phyloP scores from a whole-genome alignment of 1,140 invertebrate species.

The Akabosia matsudoensis region DNA sequence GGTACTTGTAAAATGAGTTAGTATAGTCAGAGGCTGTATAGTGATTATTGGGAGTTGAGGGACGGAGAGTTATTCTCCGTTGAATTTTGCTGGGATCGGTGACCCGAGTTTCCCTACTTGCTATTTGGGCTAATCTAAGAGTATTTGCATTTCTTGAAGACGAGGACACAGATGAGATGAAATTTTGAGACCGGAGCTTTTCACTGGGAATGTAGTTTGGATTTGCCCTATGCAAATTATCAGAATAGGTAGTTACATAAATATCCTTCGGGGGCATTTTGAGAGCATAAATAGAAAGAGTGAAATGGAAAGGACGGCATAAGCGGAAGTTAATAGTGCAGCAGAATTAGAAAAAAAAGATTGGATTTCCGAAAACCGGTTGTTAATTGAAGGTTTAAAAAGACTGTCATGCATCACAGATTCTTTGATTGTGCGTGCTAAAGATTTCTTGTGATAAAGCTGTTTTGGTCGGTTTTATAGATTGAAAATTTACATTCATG shows the following conservation, averaged over 20 bases:
- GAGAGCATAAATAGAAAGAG: slow-evolving; percentile 9
- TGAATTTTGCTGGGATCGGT: slow-evolving; percentile 31
- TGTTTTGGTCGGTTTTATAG: not conserved
- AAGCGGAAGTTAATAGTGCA: not conserved
- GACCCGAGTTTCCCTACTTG: not conserved
- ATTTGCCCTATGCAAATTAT: not conserved
- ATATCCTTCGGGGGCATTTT: not conserved
- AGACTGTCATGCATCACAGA: not conserved
- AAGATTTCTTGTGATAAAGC: not conserved
- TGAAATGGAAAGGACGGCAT: slow-evolving; percentile 15
- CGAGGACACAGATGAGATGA: slow-evolving; percentile 9
- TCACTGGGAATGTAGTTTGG: slow-evolving; percentile 16
- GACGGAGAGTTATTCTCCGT: slow-evolving; percentile 30
- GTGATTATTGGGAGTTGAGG: slow-evolving; percentile 7
- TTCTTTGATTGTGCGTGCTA: not conserved
- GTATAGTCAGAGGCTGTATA: slow-evolving; percentile 27
- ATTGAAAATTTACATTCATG: not conserved
- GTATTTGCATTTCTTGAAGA: slow-evolving; percentile 9
- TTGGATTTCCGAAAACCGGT: not conserved
- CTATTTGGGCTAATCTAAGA: slow-evolving; percentile 15
- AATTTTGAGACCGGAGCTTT: slow-evolving; percentile 28
- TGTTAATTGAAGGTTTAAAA: not conserved
- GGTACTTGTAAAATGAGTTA: slow-evolving; percentile 36
- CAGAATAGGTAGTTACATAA: not conserved
- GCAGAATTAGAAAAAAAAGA: not conserved